These are phyloP conservation scores for Meiosimyza platycephala DNA, from an alignment of 2,888 invertebrate genomes.

Conservation along the genomic window DNA sequence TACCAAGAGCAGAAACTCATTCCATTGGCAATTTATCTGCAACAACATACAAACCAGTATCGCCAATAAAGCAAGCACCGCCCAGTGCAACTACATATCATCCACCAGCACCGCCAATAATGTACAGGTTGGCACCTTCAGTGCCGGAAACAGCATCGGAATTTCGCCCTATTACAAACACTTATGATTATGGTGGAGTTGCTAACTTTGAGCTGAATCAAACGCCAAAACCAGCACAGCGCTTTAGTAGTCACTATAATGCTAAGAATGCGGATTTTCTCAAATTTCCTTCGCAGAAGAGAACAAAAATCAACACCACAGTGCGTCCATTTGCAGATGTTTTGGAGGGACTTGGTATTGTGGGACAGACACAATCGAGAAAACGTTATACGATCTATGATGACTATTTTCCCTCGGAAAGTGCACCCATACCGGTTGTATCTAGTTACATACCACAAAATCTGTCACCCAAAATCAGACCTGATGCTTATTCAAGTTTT, in stretches of 20 bases:
- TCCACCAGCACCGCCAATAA: slow-evolving; percentile 50
- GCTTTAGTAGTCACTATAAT: slow-evolving; percentile 68
- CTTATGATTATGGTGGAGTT: slow-evolving; percentile 38
- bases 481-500: slow-evolving; percentile 65
- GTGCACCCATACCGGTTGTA: slow-evolving; percentile 58
- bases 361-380: slow-evolving; percentile 61
- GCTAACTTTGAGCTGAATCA: slow-evolving; percentile 27
- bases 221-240: slow-evolving; percentile 48
- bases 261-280: slow-evolving; percentile 62
- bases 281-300: slow-evolving; percentile 46
- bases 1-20: slow-evolving; percentile 55
- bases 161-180: slow-evolving; percentile 51
- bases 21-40: slow-evolving; percentile 60
- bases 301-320: slow-evolving; percentile 47
- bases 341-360: slow-evolving; percentile 59
- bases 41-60: slow-evolving; percentile 69
- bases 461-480: slow-evolving; percentile 57
- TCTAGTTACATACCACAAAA: slow-evolving; percentile 49
- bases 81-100: slow-evolving; percentile 59
- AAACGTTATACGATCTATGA: slow-evolving; percentile 54
- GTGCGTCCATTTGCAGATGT: slow-evolving; percentile 60
- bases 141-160: slow-evolving; percentile 46
- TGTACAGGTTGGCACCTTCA: slow-evolving; percentile 53
- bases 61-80: slow-evolving; percentile 47
- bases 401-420: slow-evolving; percentile 58